Evolutionary conservation across 2,888 invertebrate genomes (phyloP), one percentile per base, ranked within the genome.

Genomic region (Himalopsyche anomala): DNA sequence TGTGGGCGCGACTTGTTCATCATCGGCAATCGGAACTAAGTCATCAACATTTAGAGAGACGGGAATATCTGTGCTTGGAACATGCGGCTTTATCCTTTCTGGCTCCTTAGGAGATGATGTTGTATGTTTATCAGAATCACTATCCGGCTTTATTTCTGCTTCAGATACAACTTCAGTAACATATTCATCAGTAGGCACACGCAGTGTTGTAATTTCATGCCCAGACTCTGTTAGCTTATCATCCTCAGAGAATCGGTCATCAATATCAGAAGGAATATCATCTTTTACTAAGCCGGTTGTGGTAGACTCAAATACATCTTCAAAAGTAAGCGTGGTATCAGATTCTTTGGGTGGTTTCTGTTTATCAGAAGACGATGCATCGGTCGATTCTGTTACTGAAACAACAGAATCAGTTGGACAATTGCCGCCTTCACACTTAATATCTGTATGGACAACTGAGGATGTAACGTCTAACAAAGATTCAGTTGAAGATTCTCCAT

Each of bases 401-500:
- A 82, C 45, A 3, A 54, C 82, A 62, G 86, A 69, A 81, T 84
- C 81, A 51, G 85, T 82, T 4, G 84, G 28, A 84, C 88, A 88
- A 15, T 56, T 84, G 42, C 84, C 87, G 19, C 83, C 85, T 42
- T 84, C 80, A 74, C 88, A 88, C 80, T 84, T 81, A 74, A 81
- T 81, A 80, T 42, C 55, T 36, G 11, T 56, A 11, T 69, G 81
- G 4, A 69, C 86, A 40, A 19, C 51, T 42, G 45, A 15, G 15
- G 80, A 40, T n/a, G 40, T 42, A 45, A 11, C 55, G 11, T 9
- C 79, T 45, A 42, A 38, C 38, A 40, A 15, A 28, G 40, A 84
- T 9, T n/a, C 42, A n/a, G 85, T 81, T 40, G 81, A n/a, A 42
- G 45, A 19, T 81, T 51, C 81, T 15, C 19, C 54, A 12, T 80